Evolutionary conservation across 2,888 invertebrate genomes (phyloP), one percentile per base, ranked within the genome.

Genomic region (Caenorhabditis sinica): DNA sequence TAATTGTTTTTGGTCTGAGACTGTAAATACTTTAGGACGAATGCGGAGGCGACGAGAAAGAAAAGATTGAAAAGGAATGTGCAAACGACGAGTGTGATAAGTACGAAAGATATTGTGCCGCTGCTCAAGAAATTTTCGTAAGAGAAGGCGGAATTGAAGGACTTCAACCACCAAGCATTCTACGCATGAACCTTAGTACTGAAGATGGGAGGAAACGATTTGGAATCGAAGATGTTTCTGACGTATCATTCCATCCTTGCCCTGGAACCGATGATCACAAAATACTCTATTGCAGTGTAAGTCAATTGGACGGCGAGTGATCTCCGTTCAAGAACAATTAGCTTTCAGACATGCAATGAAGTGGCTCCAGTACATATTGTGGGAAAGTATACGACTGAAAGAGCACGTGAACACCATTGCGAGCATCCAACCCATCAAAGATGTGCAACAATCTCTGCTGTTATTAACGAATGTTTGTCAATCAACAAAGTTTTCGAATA

Each of bases 381-480:
- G 0, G 73, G 56, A 11, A 84, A 81, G 28, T 49, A 71, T 30
- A 65, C 83, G 28, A 66, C 40, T 9, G 74, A 84, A 3, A 76
- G 56, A 23, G 76, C 81, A 0, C 49, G 58, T 20, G 13, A 0
- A 0, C 36, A n/a, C 2, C 84, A 84, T 66, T 66, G 33, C 2
- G 66, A 73, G 5, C 69, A 36, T 3, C 51, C 76, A 13, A 60
- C 43, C 15, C 89, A 89, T 60, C 30, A 36, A 72, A 71, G 33
- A 61, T 43, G 71, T 51, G 53, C 73, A 2, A 43, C 36, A 1
- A 69, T 89, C 40, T 23, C 17, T 1, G 53, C 56, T 9, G 60
- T 85, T 3, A 51, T 88, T 28, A 73, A 71, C n/a, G 83, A 86
- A 53, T 86, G 89, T 89, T 17, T 69, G 86, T 79, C n/a, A n/a